phyloP scores from a whole-genome alignment of 2,888 invertebrate genomes.

The Petrophora chlorosata region DNA sequence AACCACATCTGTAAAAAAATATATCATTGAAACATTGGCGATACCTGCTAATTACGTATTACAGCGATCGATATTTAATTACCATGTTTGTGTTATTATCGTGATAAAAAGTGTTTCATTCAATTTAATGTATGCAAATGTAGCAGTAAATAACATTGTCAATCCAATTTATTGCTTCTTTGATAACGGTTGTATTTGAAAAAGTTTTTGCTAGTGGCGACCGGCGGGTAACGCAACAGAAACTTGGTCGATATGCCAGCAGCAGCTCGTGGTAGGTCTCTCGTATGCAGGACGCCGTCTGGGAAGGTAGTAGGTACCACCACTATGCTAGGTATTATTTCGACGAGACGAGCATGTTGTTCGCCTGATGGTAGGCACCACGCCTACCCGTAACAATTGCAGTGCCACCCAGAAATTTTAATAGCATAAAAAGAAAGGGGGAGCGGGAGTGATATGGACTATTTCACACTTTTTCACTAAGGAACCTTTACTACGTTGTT shows the following conservation, averaged over 20 bases:
- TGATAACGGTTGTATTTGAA: slow-evolving; percentile 48
- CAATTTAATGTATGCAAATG: slow-evolving; percentile 45
- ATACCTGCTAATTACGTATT: background rate
- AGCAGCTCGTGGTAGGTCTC: no score
- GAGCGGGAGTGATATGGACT: no score
- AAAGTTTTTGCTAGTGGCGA: slow-evolving; percentile 42
- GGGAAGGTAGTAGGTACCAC: no score
- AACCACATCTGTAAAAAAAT: background rate
- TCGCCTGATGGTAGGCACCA: no score
- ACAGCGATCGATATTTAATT: slow-evolving; percentile 22
- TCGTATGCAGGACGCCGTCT: no score
- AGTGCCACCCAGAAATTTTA: no score
- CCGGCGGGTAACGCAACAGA: slow-evolving; percentile 13
- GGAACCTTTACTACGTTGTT: no score
- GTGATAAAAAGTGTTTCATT: slow-evolving; percentile 23
- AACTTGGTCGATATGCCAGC: slow-evolving; percentile 1
- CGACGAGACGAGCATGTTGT: no score
- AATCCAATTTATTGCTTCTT: slow-evolving; percentile 45
- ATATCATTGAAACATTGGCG: slow-evolving; percentile 3
- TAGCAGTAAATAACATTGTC: slow-evolving; percentile 50
- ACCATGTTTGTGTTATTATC: slow-evolving; percentile 19
- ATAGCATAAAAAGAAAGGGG: no score
- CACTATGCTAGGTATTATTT: no score
- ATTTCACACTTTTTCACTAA: no score
- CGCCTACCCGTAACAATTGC: no score